A percentile compares a stretch with the other conserved stretches of the same genome.
Evolutionary conservation across 2,888 invertebrate species (phyloP).

Genomic region (Ormyrus labotus): DNA sequence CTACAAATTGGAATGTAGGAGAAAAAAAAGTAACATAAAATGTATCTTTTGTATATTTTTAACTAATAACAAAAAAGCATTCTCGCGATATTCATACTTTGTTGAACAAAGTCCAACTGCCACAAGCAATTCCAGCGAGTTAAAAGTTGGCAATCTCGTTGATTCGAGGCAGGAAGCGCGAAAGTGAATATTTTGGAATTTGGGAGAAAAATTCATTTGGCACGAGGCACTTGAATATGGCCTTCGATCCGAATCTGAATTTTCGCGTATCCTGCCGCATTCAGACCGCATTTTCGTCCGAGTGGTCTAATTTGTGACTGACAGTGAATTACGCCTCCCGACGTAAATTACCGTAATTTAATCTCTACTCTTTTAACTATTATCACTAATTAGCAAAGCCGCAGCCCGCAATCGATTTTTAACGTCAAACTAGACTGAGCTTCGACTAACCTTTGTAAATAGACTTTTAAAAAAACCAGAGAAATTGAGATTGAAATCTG

Average conservation of each 20-base stretch:
- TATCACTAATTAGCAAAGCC: constrained; percentile 19
- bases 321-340: constrained; percentile 15
- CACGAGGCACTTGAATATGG: not conserved
- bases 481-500: too few species aligned
- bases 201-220: constrained; percentile 8
- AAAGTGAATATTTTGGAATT: constrained; percentile 45
- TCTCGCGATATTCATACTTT: constrained; percentile 32
- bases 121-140: constrained; percentile 40
- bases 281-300: not conserved
- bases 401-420: not conserved
- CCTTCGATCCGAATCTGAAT: not conserved
- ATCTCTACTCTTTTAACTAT: constrained; percentile 5
- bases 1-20: too few species aligned
- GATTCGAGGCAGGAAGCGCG: constrained; percentile 1
- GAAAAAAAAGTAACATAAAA: too few species aligned
- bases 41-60: too few species aligned
- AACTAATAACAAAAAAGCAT: not conserved
- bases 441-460: too few species aligned
- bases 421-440: too few species aligned
- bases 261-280: constrained; percentile 2
- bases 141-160: constrained; percentile 37
- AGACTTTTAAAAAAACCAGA: too few species aligned
- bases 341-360: constrained; percentile 21
- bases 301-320: constrained; percentile 8
- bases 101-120: constrained; percentile 48